Base-by-base conservation (phyloP, 2,797 vertebrate species). In the Cuculus canorus region DNA sequence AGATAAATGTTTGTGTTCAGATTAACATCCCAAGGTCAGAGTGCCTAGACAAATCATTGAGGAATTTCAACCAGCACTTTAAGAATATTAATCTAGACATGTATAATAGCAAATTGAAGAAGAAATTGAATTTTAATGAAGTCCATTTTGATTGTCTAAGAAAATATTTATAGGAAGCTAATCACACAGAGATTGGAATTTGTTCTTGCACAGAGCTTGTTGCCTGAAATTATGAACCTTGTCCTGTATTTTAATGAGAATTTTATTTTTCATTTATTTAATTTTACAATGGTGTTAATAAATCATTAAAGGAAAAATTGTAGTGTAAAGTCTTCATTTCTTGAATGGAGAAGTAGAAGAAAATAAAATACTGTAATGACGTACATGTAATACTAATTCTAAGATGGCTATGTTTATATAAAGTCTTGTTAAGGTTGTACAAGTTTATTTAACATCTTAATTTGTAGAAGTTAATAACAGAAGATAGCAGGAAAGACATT, bases 11-110 rank as follows among this genome's bases (percentile, higher is more conserved):
- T 96, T 82, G 47, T 94, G 96, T 95, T 96, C 94, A 97, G 97
- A 98, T 98, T 97, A 98, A 96, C 94, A 97, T 97, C 86, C 89
- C 98, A 98, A 98, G 98, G 98, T 98, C 97, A 98, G 70, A 95
- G 90, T 96, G 96, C 73, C 80, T 93, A 95, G 94, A 97, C 97
- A 97, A 98, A 98, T 98, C 97, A 98, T 98, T 98, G 97, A 98
- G 93, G 79, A 97, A 82, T 96, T 97, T 97, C 93, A 96, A 53
- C 88, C 82, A 96, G 96, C 87, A 71, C 77, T 71, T 53, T 71
- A 50, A 84, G 93, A 96, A 94, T 93, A 90, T 94, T 91, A 95
- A 98, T 97, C 93, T 96, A 64, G 82, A 95, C 84, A 89, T 64
- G 24, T 47, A 63, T 78, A 95, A 93, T 87, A 93, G 82, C 88